Evolutionary conservation across 92 coral and sea anemone genomes (phyloP).

Genomic region (Phenganax stokvisi): DNA sequence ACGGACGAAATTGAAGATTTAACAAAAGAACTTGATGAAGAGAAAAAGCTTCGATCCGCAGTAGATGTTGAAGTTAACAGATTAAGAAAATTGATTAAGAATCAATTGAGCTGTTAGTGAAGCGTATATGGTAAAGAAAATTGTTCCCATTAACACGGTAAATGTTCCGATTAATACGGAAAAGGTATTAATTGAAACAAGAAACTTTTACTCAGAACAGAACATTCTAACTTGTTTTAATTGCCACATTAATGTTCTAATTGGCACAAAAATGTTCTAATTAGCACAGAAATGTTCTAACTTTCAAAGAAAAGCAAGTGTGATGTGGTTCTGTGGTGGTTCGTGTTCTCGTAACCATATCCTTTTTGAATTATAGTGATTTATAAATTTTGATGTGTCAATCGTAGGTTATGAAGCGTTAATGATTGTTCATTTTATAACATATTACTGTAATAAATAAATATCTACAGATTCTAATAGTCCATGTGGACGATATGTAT

Average conservation of each 20-base stretch:
- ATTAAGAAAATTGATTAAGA: slow-evolving; percentile 44
- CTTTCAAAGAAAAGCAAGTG: background rate
- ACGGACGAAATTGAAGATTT: slow-evolving; percentile 60
- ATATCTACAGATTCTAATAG: slow-evolving; percentile 17
- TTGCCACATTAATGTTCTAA: background rate
- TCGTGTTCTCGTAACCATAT: slow-evolving; percentile 1
- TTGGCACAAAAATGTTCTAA: background rate
- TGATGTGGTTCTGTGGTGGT: slow-evolving; percentile 1
- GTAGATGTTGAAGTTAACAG: slow-evolving; percentile 83
- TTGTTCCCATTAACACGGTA: background rate
- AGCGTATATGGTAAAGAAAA: background rate
- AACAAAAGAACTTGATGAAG: slow-evolving; percentile 86
- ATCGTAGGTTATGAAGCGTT: slow-evolving; percentile 10
- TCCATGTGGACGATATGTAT: background rate
- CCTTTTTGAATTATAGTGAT: slow-evolving; percentile 18
- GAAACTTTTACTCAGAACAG: no score
- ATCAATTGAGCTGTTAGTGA: slow-evolving; percentile 16
- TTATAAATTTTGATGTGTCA: slow-evolving; percentile 9
- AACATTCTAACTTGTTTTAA: no score
- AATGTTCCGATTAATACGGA: no score
- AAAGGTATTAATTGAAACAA: no score
- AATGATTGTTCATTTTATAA: background rate
- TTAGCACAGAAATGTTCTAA: background rate
- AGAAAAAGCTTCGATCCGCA: slow-evolving; percentile 70
- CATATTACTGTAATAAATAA: slow-evolving; percentile 8